Evolutionary conservation across 2,888 invertebrate genomes (phyloP).

Genomic region (Blera fallax): DNA sequence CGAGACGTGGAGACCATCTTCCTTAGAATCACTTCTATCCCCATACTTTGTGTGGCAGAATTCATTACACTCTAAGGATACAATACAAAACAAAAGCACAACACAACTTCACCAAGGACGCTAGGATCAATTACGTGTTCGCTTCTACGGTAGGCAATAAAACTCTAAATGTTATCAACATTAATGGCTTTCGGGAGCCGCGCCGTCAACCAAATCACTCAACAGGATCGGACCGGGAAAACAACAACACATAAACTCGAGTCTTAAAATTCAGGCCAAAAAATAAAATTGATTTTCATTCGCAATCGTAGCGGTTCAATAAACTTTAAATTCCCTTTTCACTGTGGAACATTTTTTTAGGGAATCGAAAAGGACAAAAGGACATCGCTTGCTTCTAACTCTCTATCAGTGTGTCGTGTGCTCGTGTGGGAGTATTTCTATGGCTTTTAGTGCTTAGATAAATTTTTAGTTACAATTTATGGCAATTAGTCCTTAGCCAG

Average conservation of each 20-base stretch:
- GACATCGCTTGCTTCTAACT: not conserved
- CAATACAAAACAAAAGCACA: constrained; percentile 9
- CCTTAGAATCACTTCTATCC: constrained; percentile 14
- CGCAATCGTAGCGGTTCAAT: constrained; percentile 32
- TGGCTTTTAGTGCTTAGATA: constrained; percentile 46
- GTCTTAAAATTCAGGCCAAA: not conserved
- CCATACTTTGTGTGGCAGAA: constrained; percentile 14
- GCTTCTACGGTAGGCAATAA: constrained; percentile 46
- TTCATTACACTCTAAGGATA: constrained; percentile 22
- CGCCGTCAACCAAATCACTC: constrained; percentile 22
- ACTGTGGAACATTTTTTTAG: not conserved
- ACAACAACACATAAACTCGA: not conserved
- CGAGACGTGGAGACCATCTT: not conserved
- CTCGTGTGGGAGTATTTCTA: not conserved
- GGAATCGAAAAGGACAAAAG: not conserved
- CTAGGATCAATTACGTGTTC: constrained; percentile 41
- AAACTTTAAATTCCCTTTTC: constrained; percentile 18
- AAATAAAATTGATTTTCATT: constrained; percentile 2
- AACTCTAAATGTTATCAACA: constrained; percentile 40
- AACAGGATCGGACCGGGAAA: not conserved
- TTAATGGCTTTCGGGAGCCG: constrained; percentile 48
- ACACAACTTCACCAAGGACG: constrained; percentile 1
- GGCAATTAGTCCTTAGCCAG: constrained; percentile 47
- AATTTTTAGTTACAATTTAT: constrained; percentile 45
- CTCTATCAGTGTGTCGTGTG: not conserved